Conservation (phyloP, 2,113 vertebrate genomes). For the human region GRCh38 chr7:150464501-150465000, state of each 20-base stretch:
- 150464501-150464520: too few species aligned
- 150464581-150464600: too few species aligned
- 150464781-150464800: not conserved
- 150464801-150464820: not conserved
- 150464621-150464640: too few species aligned
- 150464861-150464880: too few species aligned
- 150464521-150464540: too few species aligned
- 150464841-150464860: not conserved
- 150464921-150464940: not conserved
- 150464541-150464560: too few species aligned
- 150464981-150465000: not conserved
- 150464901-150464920: not conserved
- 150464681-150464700: too few species aligned
- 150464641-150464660: too few species aligned
- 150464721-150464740: not conserved
- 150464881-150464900: not conserved
- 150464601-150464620: too few species aligned
- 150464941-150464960: not conserved
- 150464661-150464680: too few species aligned
- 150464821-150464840: not conserved
- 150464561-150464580: too few species aligned
- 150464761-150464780: not conserved
- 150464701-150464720: not conserved
- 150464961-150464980: not conserved
- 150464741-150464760: not conserved